Base-by-base conservation (phyloP, 2,888 invertebrate genomes). In the Parthenolecanium corni region DNA sequence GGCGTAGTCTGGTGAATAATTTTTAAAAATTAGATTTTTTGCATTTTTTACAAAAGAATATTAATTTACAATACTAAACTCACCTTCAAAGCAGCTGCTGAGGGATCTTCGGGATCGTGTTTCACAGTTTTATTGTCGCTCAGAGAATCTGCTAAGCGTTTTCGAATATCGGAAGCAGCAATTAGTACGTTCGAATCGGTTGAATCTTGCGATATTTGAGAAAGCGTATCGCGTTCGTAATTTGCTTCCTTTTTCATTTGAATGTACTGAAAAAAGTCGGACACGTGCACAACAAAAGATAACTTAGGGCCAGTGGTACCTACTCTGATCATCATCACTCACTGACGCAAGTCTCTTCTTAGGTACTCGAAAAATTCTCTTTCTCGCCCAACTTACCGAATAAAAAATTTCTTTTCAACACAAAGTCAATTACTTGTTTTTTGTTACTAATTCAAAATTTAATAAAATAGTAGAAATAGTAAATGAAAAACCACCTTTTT, bases 31-130 rank as follows among this genome's bases (percentile, higher is more conserved):
- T n/a, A n/a, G 14, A 38, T 38, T 38, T 38, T 12, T 38, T 38
- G 38, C 12, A 38, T 12, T 38, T 12, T 38, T 38, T 38, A 38
- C 12, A 38, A 38, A 38, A 38, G 14, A 12, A 38, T 38, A 12
- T 38, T 38, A 38, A 12, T 12, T 12, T 9, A 38, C 38, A 38
- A 12, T 38, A 12, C 11, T 38, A 54, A 36, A 57, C 31, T n/a
- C 54, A 69, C 89, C 71, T 96, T 96, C 51, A 99, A 79, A 3
- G 95, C 94, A 1, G 94, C 91, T 1, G 97, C 97, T 46, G 96
- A 96, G 0, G 98, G 98, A 77, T 98, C 98, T 71, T 95, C 93
- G 0, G 95, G 95, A 77, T 97, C 96, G 71, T 94, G 86, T 70
- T 86, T 82, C 73, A 91, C 89, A 18, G 86, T 83, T 69, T 83